Base-by-base conservation (phyloP, 2,113 vertebrate genomes). In the Chloropsis hardwickii region DNA sequence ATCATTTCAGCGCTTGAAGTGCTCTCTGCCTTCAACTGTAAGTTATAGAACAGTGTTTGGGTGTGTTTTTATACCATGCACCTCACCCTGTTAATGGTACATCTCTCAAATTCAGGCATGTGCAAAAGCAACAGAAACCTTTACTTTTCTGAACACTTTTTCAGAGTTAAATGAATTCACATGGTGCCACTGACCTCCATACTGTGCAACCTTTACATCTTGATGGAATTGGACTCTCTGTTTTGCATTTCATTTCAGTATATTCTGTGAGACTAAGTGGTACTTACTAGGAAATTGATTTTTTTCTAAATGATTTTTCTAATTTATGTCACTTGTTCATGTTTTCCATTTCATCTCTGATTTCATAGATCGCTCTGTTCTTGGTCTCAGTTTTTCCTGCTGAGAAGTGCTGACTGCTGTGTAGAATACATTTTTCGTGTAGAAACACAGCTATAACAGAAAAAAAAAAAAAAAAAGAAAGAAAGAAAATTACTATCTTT, bases 271-370 rank as follows among this genome's bases (percentile, higher is more conserved):
- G 92, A 88, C 72, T 62, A 83, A 88, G 70, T 95, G 96, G 81
- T 95, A 88, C 78, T 94, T 95, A 82, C 64, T 91, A 94, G 93
- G 92, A 97, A 97, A 97, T 74, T 44, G 78, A 94, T 61, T 51
- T 95, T 95, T 95, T 94, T 90, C 85, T 50, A 18, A 81, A 45
- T 95, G 1, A 80, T 91, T 97, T 97, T 97, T 96, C 83, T 96
- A 93, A 96, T 88, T 87, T 94, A 96, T 86, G 37, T 88, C 78
- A 62, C 35, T 71, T 64, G 42, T 88, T 90, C 93, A 58, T 60
- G 61, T 96, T 97, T 97, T 97, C 81, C 24, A 60, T 89, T 96
- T 92, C 20, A 91, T 79, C 53, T 93, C n/a, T 40, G 51, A 80
- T 94, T 94, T 86, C 67, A 93, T 31, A 71, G 95, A 82, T 95